Evolutionary conservation across 2,113 vertebrate genomes (phyloP).

Genomic region (Empidonax alnorum): DNA sequence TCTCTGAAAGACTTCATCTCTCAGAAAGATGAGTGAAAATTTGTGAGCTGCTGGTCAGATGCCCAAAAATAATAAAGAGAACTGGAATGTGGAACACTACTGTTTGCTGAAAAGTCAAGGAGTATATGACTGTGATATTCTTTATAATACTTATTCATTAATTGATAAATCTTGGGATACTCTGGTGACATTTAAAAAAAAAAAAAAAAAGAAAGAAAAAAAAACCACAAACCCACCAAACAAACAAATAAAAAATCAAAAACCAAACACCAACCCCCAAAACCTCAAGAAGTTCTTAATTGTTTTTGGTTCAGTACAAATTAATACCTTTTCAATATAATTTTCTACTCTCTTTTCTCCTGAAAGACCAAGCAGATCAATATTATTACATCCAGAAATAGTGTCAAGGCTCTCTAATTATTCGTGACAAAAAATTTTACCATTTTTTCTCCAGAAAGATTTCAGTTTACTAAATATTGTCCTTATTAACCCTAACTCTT

Average conservation of each 20-base stretch:
- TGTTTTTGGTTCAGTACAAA: not conserved
- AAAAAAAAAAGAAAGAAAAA: not conserved
- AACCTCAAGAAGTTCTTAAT: not conserved
- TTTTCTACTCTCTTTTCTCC: not conserved
- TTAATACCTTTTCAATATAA: not conserved
- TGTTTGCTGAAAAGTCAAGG: not conserved
- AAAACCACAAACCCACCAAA: not conserved
- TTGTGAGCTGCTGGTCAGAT: not conserved
- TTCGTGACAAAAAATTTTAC: not conserved
- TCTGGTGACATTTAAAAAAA: not conserved
- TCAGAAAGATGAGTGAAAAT: not conserved
- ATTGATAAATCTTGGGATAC: not conserved
- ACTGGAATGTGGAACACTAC: not conserved
- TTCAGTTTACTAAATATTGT: not conserved
- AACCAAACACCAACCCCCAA: not conserved
- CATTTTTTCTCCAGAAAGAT: not conserved
- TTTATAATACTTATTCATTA: not conserved
- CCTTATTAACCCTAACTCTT: not conserved
- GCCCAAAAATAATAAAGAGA: not conserved
- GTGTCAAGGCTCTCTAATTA: not conserved
- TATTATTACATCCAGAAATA: not conserved
- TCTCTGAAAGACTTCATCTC: not conserved
- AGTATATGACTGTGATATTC: not conserved
- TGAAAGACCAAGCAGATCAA: not conserved
- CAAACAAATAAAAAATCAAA: not conserved